Conservation (phyloP, 1,140 invertebrate genomes). For the Lerema accius region DNA sequence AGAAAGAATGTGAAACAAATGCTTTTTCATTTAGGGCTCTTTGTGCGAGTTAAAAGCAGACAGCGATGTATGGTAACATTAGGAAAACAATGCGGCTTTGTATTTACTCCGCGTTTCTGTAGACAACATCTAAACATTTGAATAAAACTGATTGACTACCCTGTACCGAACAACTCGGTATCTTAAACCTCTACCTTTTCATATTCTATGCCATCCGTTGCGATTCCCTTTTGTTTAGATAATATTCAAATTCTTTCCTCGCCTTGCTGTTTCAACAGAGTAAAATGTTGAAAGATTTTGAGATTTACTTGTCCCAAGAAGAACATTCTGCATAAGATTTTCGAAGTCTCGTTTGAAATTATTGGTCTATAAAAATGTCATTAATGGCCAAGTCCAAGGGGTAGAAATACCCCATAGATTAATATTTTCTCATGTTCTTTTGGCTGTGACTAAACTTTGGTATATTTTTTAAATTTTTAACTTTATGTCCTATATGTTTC, state of each 20-base stretch:
- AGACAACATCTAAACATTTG: conserved; percentile 52
- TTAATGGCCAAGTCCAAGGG: no score
- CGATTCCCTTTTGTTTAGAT: conserved; percentile 4
- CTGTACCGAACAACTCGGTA: conserved; percentile 26
- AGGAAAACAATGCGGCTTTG: conserved; percentile 65
- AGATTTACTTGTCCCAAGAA: no score
- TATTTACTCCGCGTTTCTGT: conserved; percentile 47
- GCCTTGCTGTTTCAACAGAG: conserved; percentile 9
- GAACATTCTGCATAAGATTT: no score
- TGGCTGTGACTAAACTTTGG: no score
- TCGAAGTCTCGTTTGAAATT: no score
- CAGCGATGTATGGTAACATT: conserved; percentile 66
- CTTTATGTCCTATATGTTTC: no score
- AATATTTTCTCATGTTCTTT: no score
- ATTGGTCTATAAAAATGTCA: no score
- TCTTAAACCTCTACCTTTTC: conserved; percentile 14
- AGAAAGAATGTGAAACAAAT: conserved; percentile 63
- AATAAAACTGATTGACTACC: conserved; percentile 50
- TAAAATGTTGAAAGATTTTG: background rate
- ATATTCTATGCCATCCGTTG: conserved; percentile 1
- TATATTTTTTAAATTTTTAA: no score
- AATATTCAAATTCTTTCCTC: background rate
- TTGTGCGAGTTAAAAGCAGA: conserved; percentile 61
- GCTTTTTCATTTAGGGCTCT: conserved; percentile 66
- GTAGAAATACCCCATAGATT: no score